Evolutionary conservation across 2,797 vertebrate genomes (phyloP), one percentile per base, ranked within the genome.

Genomic region (Pantherophis vulpinus): DNA sequence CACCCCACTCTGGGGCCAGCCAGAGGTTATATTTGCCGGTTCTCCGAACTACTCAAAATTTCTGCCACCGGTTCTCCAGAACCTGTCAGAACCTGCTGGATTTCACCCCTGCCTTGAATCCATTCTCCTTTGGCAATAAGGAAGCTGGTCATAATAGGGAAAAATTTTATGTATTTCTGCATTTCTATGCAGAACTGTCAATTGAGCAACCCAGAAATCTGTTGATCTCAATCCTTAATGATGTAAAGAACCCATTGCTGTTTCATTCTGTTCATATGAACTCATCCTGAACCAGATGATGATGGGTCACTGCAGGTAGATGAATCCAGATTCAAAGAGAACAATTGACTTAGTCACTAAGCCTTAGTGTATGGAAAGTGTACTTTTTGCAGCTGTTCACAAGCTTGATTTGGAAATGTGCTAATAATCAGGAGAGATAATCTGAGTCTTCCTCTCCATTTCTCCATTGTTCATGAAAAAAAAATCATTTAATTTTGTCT

Each of bases 371-470:
- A 93, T 89, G 90, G 90, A 93, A 91, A 93, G 58, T 47, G n/a
- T 32, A 61, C 91, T 61, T 61, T 89, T 92, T 91, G 91, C 83
- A 51, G 89, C 86, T 88, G 25, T 32, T 90, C 70, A 66, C 89
- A 90, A 94, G 88, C 55, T 59, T 56, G 66, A 93, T 88, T 87
- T 66, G 92, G 88, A 87, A 94, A 95, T 59, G 90, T 88, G 20
- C 83, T 96, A 96, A 97, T 96, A 97, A 96, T 96, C 92, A 96
- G 93, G 93, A 96, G 95, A 96, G 96, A 95, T 51, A 51, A 70
- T 94, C 96, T 94, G 83, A 86, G 32, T 37, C 60, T 42, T 7
- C 0, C 56, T 95, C 79, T 4, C 94, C 93, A 51, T 16, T 16
- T 87, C 89, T 91, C 74, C 90, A 96, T 88, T 58, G 93, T 96